These are phyloP conservation scores for Thyatira batis DNA, from an alignment of 2,888 invertebrate genomes.

Conservation along the genomic window DNA sequence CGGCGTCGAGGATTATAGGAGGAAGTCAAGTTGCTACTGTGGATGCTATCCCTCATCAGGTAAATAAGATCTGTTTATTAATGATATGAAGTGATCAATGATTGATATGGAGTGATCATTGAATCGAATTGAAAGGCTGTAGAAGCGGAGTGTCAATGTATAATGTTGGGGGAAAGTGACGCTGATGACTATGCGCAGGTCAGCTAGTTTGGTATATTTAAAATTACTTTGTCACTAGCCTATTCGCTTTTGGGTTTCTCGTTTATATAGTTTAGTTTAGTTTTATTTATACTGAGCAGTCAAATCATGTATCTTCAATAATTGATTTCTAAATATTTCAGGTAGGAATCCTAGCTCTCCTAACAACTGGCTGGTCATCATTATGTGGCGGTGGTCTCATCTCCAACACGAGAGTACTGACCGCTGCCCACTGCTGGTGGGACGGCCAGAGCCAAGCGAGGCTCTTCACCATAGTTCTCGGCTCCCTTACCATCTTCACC, in stretches of 20 bases:
- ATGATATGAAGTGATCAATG: too few species aligned
- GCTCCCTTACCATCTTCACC: conserved; percentile 61
- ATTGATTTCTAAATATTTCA: conserved; percentile 24
- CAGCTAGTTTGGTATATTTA: too few species aligned
- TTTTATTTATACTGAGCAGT: too few species aligned
- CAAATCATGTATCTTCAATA: neutral
- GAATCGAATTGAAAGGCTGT: too few species aligned
- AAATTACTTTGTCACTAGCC: too few species aligned
- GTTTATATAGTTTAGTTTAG: too few species aligned
- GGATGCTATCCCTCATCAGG: conserved; percentile 52
- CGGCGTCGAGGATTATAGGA: conserved; percentile 46
- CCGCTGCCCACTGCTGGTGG: conserved; percentile 74
- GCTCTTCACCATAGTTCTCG: conserved; percentile 62
- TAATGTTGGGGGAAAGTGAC: too few species aligned
- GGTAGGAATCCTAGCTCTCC: conserved; percentile 59
- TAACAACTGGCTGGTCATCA: conserved; percentile 57
- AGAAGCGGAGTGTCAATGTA: too few species aligned
- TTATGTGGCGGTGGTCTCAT: conserved; percentile 68
- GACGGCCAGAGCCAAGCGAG: conserved; percentile 60
- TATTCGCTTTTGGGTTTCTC: too few species aligned
- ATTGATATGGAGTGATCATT: too few species aligned
- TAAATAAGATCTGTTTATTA: too few species aligned
- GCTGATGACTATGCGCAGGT: too few species aligned
- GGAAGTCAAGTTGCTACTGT: conserved; percentile 40
- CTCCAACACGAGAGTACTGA: conserved; percentile 57